phyloP scores from a whole-genome alignment of 2,113 vertebrate species.

The Meriones unguiculatus region DNA sequence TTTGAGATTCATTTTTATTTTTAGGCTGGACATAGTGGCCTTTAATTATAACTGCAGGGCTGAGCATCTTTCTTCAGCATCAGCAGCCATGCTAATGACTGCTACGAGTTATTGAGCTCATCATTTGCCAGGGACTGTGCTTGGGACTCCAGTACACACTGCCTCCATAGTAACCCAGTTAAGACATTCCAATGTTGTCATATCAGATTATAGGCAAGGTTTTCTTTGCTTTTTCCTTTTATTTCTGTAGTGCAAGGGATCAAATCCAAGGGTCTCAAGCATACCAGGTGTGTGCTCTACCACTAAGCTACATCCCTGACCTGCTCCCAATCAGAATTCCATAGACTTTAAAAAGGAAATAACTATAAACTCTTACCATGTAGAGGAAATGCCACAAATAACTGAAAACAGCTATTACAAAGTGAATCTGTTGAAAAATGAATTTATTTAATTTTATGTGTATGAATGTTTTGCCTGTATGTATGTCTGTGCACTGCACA shows the following conservation, averaged over 20 bases:
- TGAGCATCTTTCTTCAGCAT: not conserved
- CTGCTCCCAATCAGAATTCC: constrained; percentile 3
- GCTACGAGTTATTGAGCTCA: not conserved
- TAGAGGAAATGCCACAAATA: constrained; percentile 2
- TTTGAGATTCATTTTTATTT: not conserved
- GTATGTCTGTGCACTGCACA: not conserved
- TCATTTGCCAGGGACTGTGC: not conserved
- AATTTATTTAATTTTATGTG: not conserved
- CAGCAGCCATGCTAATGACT: not conserved
- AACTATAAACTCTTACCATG: not conserved
- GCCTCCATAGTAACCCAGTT: not conserved
- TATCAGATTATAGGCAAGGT: not conserved
- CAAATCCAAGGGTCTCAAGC: not conserved
- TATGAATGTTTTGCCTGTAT: not conserved
- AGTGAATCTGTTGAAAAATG: not conserved
- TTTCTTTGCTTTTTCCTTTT: not conserved
- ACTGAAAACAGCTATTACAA: constrained; percentile 40
- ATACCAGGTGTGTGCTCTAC: not conserved
- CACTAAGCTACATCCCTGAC: not conserved
- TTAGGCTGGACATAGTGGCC: not conserved
- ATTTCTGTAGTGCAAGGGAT: not conserved
- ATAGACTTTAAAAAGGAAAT: not conserved
- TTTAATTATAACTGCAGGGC: not conserved
- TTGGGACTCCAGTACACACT: not conserved
- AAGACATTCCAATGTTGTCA: not conserved